Evolutionary conservation across 2,797 vertebrate genomes (phyloP), one percentile per base, ranked within the genome.

Genomic region (Sebastes cheni): DNA sequence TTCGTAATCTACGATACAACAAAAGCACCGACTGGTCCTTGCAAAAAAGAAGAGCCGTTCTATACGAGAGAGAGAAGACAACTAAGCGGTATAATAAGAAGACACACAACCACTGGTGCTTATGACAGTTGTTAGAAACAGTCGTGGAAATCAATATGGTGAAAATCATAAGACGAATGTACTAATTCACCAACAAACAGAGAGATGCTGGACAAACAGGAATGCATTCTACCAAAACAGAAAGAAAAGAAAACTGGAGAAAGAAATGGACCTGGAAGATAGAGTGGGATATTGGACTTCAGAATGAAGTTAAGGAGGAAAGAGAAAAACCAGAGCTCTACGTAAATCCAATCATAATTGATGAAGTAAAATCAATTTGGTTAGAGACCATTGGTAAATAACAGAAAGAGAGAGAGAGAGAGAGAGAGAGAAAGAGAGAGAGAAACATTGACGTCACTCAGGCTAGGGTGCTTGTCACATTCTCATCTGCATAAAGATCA

Each of bases 381-480:
- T 92, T 90, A 88, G 91, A 93, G 86, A 93, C 89, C 92, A 91
- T 86, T 93, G 88, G 90, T 90, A 88, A 91, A 92, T 84, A 93
- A 93, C 87, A 92, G 87, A 91, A 78, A 88, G 71, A 84, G 60
- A 84, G 75, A 92, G 83, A 36, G 34, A 36, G 34, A 34, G 34
- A 36, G 34, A 89, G 78, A 82, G 42, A 83, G 56, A 87, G 29
- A 83, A 29, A 83, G 66, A 85, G 87, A 95, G 92, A 95, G 90
- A 95, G 94, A 96, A 96, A 98, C 97, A 98, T 97, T 97, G 96
- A 97, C 95, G 96, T 98, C 97, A 95, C 94, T 94, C 94, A 99
- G 98, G 97, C 98, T 98, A 97, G 96, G 96, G 97, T 98, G 97
- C 96, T 98, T 98, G 95, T 96, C 94, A 98, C 97, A 98, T 97